phyloP scores from a whole-genome alignment of 1,140 invertebrate genomes.

The Procambarus virginalis region DNA sequence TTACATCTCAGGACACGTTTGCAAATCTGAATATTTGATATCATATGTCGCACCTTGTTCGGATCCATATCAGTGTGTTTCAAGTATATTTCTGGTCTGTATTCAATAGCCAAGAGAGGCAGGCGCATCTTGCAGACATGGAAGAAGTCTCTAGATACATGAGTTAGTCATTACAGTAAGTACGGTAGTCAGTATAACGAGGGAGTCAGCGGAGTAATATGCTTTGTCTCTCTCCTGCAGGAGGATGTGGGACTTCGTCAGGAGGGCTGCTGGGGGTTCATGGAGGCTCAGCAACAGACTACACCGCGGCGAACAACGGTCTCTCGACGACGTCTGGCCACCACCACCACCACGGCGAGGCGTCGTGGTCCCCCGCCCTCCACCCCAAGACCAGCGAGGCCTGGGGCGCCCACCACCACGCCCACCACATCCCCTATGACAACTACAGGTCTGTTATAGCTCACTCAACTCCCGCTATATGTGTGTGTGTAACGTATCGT shows the following conservation, averaged over 20 bases:
- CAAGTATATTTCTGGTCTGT: no score
- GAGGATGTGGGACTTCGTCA: constrained; percentile 21
- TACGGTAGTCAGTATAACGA: no score
- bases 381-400: constrained; percentile 44
- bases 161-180: no score
- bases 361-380: constrained; percentile 29
- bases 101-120: no score
- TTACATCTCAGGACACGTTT: no score
- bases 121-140: no score
- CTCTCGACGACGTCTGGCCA: constrained; percentile 22
- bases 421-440: constrained; percentile 59
- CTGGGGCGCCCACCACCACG: constrained; percentile 42
- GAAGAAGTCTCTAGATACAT: no score
- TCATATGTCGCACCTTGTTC: no score
- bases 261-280: constrained; percentile 28
- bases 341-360: constrained; percentile 12
- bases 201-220: neutral
- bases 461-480: no score
- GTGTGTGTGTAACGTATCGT: no score
- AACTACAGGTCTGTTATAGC: constrained; percentile 41
- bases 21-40: no score
- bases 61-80: no score
- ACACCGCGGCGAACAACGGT: constrained; percentile 26
- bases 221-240: neutral
- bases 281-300: constrained; percentile 28